Evolutionary conservation across 1,140 invertebrate genomes (phyloP).

Genomic region (Megalopta genalis): DNA sequence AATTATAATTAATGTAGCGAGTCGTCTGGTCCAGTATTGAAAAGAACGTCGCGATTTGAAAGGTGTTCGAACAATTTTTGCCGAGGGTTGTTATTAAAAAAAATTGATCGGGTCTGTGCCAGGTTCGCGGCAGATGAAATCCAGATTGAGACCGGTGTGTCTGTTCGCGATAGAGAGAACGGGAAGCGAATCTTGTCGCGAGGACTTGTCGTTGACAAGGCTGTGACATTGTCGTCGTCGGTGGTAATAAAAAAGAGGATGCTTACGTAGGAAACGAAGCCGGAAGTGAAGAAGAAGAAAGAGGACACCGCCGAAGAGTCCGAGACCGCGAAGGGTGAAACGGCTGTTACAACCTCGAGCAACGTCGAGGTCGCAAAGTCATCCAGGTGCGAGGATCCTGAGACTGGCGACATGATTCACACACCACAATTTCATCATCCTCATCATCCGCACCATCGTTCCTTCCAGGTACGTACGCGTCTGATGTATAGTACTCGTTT

Average conservation of each 20-base stretch:
- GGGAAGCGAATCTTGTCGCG: not conserved
- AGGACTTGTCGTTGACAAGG: not conserved
- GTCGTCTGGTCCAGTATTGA: too few species aligned
- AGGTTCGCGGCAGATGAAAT: not conserved
- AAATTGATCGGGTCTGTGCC: too few species aligned
- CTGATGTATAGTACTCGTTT: constrained; percentile 19
- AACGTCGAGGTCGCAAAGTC: constrained; percentile 67
- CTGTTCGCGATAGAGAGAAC: not conserved
- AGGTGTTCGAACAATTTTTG: too few species aligned
- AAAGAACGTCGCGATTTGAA: too few species aligned
- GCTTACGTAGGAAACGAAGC: constrained; percentile 62
- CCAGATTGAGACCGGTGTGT: not conserved
- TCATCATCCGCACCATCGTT: constrained; percentile 80
- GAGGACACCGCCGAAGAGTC: constrained; percentile 58
- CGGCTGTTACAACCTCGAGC: constrained; percentile 53
- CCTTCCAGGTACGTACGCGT: constrained; percentile 80
- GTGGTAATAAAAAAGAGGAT: constrained; percentile 8
- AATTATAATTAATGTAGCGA: too few species aligned
- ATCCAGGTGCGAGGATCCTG: constrained; percentile 76
- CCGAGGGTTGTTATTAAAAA: too few species aligned
- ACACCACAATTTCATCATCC: constrained; percentile 84
- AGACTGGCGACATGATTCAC: constrained; percentile 84
- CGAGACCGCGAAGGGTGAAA: constrained; percentile 63
- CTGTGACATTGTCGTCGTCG: not conserved
- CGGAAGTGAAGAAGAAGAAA: constrained; percentile 70